Evolutionary conservation across 2,797 vertebrate species (phyloP).

Genomic region (Chaetodon trifasciatus): DNA sequence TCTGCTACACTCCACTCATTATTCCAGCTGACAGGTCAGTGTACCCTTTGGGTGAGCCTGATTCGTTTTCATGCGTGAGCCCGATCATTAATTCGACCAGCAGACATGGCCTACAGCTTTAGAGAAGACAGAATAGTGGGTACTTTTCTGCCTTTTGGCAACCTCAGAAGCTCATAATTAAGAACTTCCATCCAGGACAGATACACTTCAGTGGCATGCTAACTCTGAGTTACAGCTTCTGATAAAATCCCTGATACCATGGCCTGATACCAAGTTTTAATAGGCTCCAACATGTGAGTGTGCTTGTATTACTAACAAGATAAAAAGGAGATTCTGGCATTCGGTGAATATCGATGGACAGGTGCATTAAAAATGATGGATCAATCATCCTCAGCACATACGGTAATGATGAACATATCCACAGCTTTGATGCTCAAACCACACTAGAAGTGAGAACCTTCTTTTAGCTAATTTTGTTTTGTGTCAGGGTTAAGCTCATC

Average conservation of each 20-base stretch:
- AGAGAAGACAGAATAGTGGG: conserved; percentile 60
- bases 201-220: conserved; percentile 42
- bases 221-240: conserved; percentile 35
- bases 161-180: conserved; percentile 64
- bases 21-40: conserved; percentile 81
- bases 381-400: conserved; percentile 31
- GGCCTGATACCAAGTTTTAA: neutral
- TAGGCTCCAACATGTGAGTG: conserved; percentile 19
- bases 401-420: conserved; percentile 20
- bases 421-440: conserved; percentile 28
- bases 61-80: conserved; percentile 72
- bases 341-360: conserved; percentile 28
- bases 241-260: conserved; percentile 25
- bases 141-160: conserved; percentile 63
- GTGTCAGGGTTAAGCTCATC: too few relatives aligned
- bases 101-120: conserved; percentile 72
- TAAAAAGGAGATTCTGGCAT: conserved; percentile 37
- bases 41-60: conserved; percentile 74
- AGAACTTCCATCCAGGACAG: conserved; percentile 60
- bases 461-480: too few relatives aligned
- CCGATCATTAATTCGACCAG: conserved; percentile 77
- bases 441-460: neutral
- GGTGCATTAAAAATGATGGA: conserved; percentile 31
- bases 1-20: conserved; percentile 72
- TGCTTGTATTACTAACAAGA: conserved; percentile 23